Evolutionary conservation across 2,113 vertebrate genomes (phyloP).

Genomic region (Odocoileus virginianus): DNA sequence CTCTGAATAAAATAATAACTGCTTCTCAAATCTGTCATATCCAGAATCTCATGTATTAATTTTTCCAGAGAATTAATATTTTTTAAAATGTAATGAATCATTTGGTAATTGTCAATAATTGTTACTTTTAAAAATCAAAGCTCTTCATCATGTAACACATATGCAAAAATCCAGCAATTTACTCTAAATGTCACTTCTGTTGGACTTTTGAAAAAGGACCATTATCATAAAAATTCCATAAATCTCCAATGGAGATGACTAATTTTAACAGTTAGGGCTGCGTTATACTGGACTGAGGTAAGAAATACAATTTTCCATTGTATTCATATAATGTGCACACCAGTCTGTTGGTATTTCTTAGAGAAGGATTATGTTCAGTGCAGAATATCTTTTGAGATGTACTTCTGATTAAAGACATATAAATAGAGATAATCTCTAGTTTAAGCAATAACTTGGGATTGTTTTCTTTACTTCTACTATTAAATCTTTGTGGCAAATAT

Average conservation of each 20-base stretch:
- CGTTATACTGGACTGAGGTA: background rate
- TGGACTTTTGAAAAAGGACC: background rate
- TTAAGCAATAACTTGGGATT: background rate
- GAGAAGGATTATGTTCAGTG: background rate
- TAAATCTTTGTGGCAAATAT: background rate
- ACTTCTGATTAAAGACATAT: background rate
- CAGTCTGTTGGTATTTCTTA: background rate
- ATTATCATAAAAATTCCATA: background rate
- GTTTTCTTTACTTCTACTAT: background rate
- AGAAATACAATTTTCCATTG: background rate
- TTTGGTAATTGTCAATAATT: background rate
- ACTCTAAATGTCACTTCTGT: background rate
- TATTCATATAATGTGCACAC: background rate
- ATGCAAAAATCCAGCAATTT: background rate
- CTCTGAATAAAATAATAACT: background rate
- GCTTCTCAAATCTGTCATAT: background rate
- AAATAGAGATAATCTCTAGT: background rate
- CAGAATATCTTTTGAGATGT: background rate
- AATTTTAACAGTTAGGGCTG: background rate
- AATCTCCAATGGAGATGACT: background rate
- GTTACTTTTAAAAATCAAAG: background rate
- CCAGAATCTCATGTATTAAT: background rate
- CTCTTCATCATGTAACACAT: background rate
- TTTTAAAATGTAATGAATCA: background rate
- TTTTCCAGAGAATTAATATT: conserved; percentile 13